Percentiles rank a stretch among this genome's conserved stretches.
Conservation (phyloP, 2,888 invertebrate species). For the Trilocha varians region DNA sequence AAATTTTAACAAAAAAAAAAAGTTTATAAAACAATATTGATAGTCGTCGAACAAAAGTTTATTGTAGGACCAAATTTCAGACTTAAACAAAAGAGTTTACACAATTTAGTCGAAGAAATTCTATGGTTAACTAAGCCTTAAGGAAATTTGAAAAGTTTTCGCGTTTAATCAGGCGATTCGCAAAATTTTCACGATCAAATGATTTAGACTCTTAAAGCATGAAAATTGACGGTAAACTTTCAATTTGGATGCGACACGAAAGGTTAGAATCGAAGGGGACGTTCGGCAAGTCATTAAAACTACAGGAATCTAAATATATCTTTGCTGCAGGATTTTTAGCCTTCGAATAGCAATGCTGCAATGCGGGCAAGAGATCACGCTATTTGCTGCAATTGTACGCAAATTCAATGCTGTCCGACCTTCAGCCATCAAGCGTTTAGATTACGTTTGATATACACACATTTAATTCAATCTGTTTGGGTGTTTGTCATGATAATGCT, state of each 20-base stretch:
- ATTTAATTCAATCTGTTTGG: not conserved
- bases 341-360: conserved; percentile 52
- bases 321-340: conserved; percentile 46
- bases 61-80: too few relatives aligned
- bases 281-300: conserved; percentile 6
- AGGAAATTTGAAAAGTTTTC: not conserved
- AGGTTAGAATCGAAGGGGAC: not conserved
- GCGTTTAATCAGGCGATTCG: not conserved
- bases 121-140: not conserved
- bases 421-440: conserved; percentile 30
- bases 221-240: not conserved
- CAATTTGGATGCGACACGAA: not conserved
- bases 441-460: conserved; percentile 13
- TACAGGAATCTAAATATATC: conserved; percentile 20
- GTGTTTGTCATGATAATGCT: not conserved
- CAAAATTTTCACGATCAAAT: not conserved
- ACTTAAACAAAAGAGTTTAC: not conserved
- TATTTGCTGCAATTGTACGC: conserved; percentile 39
- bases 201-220: not conserved
- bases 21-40: too few relatives aligned
- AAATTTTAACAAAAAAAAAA: too few relatives aligned
- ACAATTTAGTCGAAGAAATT: not conserved
- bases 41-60: too few relatives aligned
- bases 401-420: conserved; percentile 23
- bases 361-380: conserved; percentile 56